Base-by-base conservation (phyloP, 2,797 vertebrate genomes). In the Pygocentrus nattereri region DNA sequence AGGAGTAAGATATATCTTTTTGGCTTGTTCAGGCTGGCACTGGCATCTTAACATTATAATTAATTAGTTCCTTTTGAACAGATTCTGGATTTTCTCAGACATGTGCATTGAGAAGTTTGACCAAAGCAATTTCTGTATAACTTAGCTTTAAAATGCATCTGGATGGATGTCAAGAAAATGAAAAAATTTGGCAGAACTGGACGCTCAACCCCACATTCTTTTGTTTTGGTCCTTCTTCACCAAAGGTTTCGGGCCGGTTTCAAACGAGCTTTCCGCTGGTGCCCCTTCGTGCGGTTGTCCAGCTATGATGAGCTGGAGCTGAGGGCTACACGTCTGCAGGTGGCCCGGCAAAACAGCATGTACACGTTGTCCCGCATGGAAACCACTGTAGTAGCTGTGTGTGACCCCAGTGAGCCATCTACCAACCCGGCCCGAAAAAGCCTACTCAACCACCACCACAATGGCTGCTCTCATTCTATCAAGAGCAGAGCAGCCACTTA, bases 221-320 rank as follows among this genome's bases (percentile, higher is more conserved):
- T 5, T 15, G 23, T 70, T 16, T 34, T 21, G 23, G 1, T 52
- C 64, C 58, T 30, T 47, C 18, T 38, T 21, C 23, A 5, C 4
- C 2, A 18, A 83, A 95, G 98, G 90, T 99, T 99, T 86, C 94
- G 98, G 72, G 97, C 97, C 0, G 98, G 98, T 59, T 99, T 99
- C 91, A 99, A 98, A 91, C 89, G 89, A 82, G 98, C 95, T 0
- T 97, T 99, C 79, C 95, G 95, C 76, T 99, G 98, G 97, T 99
- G 98, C 79, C 98, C 98, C 0, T 99, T 99, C 89, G 94, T 99
- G 73, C 93, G 96, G 65, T 91, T 98, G 73, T 98, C 98, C 50
- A 96, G 94, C 90, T 95, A 95, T 0, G 98, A 99, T 0, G 96
- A 99, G 90, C 82, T 98, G 80, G 97, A 99, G 85, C 95, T 99